Evolutionary conservation across 2,113 vertebrate genomes (phyloP), one percentile per base, ranked within the genome.

Genomic region (Scophthalmus maximus): DNA sequence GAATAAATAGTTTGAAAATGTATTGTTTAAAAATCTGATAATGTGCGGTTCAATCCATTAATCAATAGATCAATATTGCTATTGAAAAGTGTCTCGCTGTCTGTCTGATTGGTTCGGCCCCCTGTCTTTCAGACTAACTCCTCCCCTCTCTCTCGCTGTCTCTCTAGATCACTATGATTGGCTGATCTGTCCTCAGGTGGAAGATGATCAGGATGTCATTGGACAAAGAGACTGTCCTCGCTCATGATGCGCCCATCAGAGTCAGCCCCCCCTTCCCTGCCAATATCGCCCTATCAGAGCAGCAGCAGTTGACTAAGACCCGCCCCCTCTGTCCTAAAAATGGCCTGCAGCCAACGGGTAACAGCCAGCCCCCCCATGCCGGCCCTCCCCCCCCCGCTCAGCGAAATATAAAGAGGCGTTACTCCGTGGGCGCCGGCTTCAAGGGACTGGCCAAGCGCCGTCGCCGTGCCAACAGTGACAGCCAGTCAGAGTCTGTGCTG

Each of bases 391-490:
- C 14, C 0, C 57, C 63, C 0, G 22, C 68, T 30, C 93, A 92
- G 70, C 89, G 81, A 20, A 63, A 91, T 3, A 83, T 84, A 2
- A 96, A 96, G 66, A 81, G 96, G 5, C 93, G 96, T 0, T 96
- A 93, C 89, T 96, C 95, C 36, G 80, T 95, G 88, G 94, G 94
- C 3, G 78, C 82, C 0, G 91, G 93, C 2, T 93, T 95, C 71
- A 96, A 95, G 76, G 94, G 95, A 11, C 92, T 92, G 1, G 90
- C 93, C 72, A 97, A 97, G 76, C 93, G 95, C 1, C 87, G 93
- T 0, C 93, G 95, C 1, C 93, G 96, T 0, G 91, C 92, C 34
- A 95, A 93, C 81, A 97, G 96, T 0, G 96, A 97, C 62, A 92
- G 94, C 76, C 91, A 90, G 58, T 74, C 85, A 1, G 95, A 97